Percentiles rank a stretch among this genome's conserved stretches.
Evolutionary conservation across 2,797 vertebrate genomes (phyloP).

Genomic region (Etheostoma perlongum): DNA sequence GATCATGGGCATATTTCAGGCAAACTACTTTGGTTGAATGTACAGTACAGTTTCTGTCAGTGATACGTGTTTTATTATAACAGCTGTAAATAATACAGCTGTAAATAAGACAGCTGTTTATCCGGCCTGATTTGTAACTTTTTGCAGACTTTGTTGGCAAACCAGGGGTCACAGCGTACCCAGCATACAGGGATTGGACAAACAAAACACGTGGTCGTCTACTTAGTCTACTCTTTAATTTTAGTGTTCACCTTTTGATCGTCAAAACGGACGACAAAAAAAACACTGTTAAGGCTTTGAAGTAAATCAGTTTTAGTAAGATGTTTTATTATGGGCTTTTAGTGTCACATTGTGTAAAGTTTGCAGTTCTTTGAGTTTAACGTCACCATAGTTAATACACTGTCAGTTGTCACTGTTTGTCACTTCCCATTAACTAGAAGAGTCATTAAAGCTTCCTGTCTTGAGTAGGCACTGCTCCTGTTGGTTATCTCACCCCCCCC

Average conservation of each 20-base stretch:
- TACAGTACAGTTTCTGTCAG: neutral
- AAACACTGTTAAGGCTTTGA: neutral
- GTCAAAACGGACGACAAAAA: neutral
- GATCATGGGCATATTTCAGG: neutral
- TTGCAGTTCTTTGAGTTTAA: neutral
- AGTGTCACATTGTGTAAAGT: neutral
- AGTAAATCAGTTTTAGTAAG: neutral
- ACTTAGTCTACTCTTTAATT: neutral
- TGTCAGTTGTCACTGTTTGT: slow-evolving; percentile 61
- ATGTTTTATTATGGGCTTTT: neutral
- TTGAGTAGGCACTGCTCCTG: slow-evolving; percentile 37
- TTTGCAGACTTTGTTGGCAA: too few relatives aligned
- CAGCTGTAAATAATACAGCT: neutral
- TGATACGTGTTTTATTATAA: neutral
- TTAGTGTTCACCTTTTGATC: neutral
- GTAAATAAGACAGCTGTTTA: neutral
- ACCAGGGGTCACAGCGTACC: too few relatives aligned
- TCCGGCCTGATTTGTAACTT: neutral
- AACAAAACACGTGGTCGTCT: neutral
- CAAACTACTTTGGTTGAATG: slow-evolving; percentile 1
- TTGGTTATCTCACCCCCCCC: slow-evolving; percentile 18
- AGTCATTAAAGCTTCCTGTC: slow-evolving; percentile 70
- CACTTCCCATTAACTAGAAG: slow-evolving; percentile 53
- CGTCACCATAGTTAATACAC: neutral
- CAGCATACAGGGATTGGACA: neutral